These are phyloP conservation scores for Scleropages formosus DNA, from an alignment of 2,797 vertebrate genomes.

Conservation along the genomic window DNA sequence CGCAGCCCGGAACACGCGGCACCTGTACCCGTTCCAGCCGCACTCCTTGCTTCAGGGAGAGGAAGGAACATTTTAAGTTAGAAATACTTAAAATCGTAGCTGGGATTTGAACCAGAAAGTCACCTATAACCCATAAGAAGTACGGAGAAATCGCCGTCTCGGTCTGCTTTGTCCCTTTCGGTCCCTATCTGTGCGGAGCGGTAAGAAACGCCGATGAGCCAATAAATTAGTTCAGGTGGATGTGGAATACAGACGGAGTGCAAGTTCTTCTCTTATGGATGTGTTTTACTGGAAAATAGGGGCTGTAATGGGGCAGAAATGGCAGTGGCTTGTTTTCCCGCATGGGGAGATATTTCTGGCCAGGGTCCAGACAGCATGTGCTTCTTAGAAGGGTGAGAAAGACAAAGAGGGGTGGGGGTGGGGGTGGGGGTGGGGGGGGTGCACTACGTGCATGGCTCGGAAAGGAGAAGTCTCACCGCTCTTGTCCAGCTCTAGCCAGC, in stretches of 20 bases:
- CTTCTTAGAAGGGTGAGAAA: no score
- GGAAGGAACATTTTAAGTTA: constrained; percentile 32
- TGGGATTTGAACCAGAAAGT: not conserved
- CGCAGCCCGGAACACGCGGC: not conserved
- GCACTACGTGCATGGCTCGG: no score
- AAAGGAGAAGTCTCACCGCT: no score
- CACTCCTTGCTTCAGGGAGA: not conserved
- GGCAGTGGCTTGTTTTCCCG: not conserved
- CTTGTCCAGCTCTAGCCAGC: no score
- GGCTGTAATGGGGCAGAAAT: not conserved
- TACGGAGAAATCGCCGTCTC: not conserved
- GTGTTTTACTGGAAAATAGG: constrained; percentile 42
- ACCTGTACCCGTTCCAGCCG: constrained; percentile 20
- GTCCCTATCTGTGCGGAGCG: not conserved
- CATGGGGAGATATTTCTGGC: constrained; percentile 52
- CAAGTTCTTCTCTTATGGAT: constrained; percentile 40
- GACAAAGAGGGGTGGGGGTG: constrained; percentile 26
- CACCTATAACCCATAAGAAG: not conserved
- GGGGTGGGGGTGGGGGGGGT: constrained; percentile 24
- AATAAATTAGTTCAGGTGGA: not conserved
- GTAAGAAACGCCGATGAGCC: not conserved
- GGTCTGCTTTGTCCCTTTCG: no score
- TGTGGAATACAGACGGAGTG: not conserved
- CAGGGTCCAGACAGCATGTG: constrained; percentile 40
- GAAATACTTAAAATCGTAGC: constrained; percentile 44